A percentile compares a stretch with the other conserved stretches of the same genome.
Evolutionary conservation across 2,888 invertebrate genomes (phyloP).

Genomic region (Cheilosia vernalis): DNA sequence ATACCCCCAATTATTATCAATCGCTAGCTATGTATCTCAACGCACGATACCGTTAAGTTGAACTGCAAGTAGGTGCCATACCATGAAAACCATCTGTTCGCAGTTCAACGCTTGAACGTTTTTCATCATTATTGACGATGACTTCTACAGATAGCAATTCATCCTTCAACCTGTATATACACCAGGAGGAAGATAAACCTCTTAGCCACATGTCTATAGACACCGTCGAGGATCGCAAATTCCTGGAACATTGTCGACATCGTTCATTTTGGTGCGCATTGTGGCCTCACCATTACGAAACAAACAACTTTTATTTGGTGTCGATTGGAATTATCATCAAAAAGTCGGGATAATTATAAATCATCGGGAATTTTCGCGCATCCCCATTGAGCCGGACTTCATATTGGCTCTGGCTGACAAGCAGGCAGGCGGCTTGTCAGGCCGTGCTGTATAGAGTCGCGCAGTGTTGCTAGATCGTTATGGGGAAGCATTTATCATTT

Average conservation of each 20-base stretch:
- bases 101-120: slow-evolving; percentile 39
- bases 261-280: slow-evolving; percentile 50
- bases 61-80: slow-evolving; percentile 40
- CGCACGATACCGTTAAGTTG: slow-evolving; percentile 64
- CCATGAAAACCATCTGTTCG: slow-evolving; percentile 23
- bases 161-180: slow-evolving; percentile 59
- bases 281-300: slow-evolving; percentile 65
- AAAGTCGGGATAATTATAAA: slow-evolving; percentile 74
- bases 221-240: slow-evolving; percentile 46
- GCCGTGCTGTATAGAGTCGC: background rate
- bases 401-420: slow-evolving; percentile 16
- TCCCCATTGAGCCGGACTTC: slow-evolving; percentile 48
- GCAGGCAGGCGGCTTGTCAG: slow-evolving; percentile 18
- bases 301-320: slow-evolving; percentile 73
- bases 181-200: slow-evolving; percentile 35
- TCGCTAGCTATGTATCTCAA: slow-evolving; percentile 27
- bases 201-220: slow-evolving; percentile 12
- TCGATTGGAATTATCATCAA: slow-evolving; percentile 76
- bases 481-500: slow-evolving; percentile 70
- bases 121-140: slow-evolving; percentile 71
- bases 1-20: slow-evolving; percentile 32
- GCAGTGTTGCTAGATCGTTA: slow-evolving; percentile 53
- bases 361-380: slow-evolving; percentile 69
- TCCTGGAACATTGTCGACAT: slow-evolving; percentile 53
- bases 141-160: slow-evolving; percentile 70